Evolutionary conservation across 92 coral and sea anemone species (phyloP).

Genomic region (Parazoanthus atlanticus): DNA sequence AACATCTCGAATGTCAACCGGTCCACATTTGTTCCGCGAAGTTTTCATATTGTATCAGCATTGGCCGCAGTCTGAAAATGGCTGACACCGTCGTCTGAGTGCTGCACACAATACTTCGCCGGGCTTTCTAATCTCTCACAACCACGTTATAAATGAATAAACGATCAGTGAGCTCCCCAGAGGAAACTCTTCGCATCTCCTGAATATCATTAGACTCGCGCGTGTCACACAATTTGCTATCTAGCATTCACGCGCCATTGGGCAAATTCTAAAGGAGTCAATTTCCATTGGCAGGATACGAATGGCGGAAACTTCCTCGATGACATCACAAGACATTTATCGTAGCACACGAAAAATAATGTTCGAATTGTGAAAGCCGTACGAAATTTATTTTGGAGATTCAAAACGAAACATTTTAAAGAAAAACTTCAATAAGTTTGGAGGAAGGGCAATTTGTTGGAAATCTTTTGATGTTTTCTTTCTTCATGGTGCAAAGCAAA

Average conservation of each 20-base stretch:
- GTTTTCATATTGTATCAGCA: slow-evolving; percentile 11
- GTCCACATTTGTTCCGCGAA: not conserved
- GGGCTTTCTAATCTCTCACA: slow-evolving; percentile 33
- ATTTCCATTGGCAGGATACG: not conserved
- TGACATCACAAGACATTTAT: slow-evolving; percentile 4
- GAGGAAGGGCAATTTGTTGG: not conserved
- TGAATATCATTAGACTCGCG: slow-evolving; percentile 41
- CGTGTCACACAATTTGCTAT: slow-evolving; percentile 30
- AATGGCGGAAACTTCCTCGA: not conserved
- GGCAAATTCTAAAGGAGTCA: slow-evolving; percentile 7
- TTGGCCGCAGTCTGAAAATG: not conserved
- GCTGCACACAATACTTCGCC: not conserved
- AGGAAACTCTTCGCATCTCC: slow-evolving; percentile 18
- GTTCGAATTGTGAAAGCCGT: not conserved
- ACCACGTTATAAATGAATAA: slow-evolving; percentile 8
- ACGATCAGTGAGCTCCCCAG: slow-evolving; percentile 25
- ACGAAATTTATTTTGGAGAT: not conserved
- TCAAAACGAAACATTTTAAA: not conserved
- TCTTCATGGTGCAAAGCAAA: not conserved
- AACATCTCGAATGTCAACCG: slow-evolving; percentile 3
- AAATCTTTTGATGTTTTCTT: not conserved
- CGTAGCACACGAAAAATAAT: not conserved
- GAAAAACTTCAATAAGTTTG: no score
- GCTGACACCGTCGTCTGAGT: slow-evolving; percentile 2
- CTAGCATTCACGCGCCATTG: slow-evolving; percentile 38